Base-by-base conservation (phyloP, 2,797 vertebrate species). In the Crocodylus rhombifer region DNA sequence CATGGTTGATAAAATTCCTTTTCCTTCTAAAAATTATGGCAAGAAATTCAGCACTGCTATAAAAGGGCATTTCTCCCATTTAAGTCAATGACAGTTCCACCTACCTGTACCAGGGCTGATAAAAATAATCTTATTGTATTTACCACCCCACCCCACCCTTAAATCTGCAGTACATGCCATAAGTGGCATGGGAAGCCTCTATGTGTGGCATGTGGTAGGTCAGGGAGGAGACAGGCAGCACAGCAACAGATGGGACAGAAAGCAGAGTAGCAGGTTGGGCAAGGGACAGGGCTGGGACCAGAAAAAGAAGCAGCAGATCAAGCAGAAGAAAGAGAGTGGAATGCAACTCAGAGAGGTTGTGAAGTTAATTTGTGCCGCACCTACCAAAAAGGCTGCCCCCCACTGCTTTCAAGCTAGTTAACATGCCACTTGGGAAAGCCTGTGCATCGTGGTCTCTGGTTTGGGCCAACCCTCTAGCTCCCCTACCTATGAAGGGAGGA, bases 401-500 rank as follows among this genome's bases (percentile, higher is more conserved):
- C 42, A 42, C 42, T 42, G 42, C 42, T 84, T 81, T 93, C 84
- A 84, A 73, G 62, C 77, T 81, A 83, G 58, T 90, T 84, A 91
- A 78, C 55, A 89, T 80, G 84, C 92, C 93, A 92, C 88, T 92
- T 95, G 84, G 81, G 84, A 92, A 92, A 94, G 90, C 63, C 84
- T 96, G 20, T 73, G 92, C 82, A 95, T 95, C 84, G 75, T 20
- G 75, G 90, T 95, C 14, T 51, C 87, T 92, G 92, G 20, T 95
- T 76, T 84, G 94, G 94, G 92, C 93, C 71, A 76, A 55, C 0
- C 1, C 57, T 93, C 77, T 90, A 92, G 89, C 94, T 95, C 95
- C 96, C 95, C 95, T 92, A 96, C 95, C 92, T 84, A 36, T 17
- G 87, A 16, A 1, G 78, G 65, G 86, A 88, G 90, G 89, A 91